Conservation (phyloP, 35 echinoderm and acorn worm species). For the Apostichopus parvimensis region DNA sequence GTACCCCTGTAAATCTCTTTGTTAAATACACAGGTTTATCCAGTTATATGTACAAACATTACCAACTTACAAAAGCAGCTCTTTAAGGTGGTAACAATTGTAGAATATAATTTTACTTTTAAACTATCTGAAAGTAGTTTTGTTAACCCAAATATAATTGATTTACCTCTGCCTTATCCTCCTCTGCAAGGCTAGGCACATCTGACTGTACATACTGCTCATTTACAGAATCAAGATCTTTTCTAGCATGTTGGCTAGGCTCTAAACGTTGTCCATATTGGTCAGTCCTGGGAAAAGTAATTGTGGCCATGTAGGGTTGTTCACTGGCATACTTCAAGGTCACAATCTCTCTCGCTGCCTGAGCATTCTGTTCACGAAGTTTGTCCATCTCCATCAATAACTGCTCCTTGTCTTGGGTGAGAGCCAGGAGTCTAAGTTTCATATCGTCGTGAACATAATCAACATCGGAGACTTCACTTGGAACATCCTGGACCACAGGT, state of each 20-base stretch:
- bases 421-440: not conserved
- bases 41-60: too few species aligned
- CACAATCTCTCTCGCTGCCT: not conserved
- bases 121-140: too few species aligned
- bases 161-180: too few species aligned
- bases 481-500: not conserved
- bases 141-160: too few species aligned
- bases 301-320: not conserved
- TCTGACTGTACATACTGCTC: not conserved
- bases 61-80: too few species aligned
- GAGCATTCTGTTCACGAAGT: conserved; percentile 5
- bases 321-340: conserved; percentile 27
- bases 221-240: not conserved
- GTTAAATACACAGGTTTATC: too few species aligned
- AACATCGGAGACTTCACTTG: not conserved
- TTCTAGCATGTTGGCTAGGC: not conserved
- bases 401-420: conserved; percentile 7
- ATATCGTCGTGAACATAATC: not conserved
- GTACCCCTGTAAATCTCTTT: too few species aligned
- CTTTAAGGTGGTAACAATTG: too few species aligned
- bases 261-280: not conserved
- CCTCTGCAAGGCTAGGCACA: not conserved
- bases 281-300: not conserved
- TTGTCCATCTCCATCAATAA: conserved; percentile 31
- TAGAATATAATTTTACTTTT: too few species aligned